These are phyloP conservation scores for Eupeodes corollae DNA, from an alignment of 1,140 invertebrate species.

Conservation along the genomic window DNA sequence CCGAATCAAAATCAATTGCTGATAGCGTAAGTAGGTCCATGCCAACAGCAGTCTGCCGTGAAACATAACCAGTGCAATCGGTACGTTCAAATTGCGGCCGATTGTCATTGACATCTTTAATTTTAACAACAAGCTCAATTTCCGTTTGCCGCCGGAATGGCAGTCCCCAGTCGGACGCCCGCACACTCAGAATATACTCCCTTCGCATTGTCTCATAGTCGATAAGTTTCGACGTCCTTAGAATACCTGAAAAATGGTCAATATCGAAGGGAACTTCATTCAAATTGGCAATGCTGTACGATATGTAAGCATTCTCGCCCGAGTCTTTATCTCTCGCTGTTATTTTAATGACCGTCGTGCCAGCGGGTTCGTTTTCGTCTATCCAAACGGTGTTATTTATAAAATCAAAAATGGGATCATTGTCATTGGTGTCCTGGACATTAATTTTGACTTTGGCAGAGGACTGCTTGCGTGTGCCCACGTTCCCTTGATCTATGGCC, in stretches of 20 bases:
- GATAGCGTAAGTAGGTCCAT: constrained; percentile 79
- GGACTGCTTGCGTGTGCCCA: constrained; percentile 69
- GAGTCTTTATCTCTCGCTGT: constrained; percentile 78
- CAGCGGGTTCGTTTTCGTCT: constrained; percentile 79
- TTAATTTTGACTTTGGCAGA: constrained; percentile 82
- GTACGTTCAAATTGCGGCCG: constrained; percentile 75
- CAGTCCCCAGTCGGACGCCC: constrained; percentile 89
- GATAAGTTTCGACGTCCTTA: constrained; percentile 67
- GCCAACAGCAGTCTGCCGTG: constrained; percentile 64
- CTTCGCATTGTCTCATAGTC: constrained; percentile 87
- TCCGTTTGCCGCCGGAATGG: constrained; percentile 84
- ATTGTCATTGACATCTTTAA: constrained; percentile 88
- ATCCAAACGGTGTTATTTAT: constrained; percentile 52
- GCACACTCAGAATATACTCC: constrained; percentile 66
- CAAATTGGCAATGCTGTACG: constrained; percentile 83
- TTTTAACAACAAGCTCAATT: constrained; percentile 64
- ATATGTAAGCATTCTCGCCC: constrained; percentile 90
- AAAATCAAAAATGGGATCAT: constrained; percentile 76
- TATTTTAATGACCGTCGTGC: constrained; percentile 69
- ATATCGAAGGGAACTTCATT: constrained; percentile 88
- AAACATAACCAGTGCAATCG: constrained; percentile 74
- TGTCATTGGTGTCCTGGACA: constrained; percentile 83
- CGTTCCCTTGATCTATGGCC: constrained; percentile 78
- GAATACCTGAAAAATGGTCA: constrained; percentile 84
- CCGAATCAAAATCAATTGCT: constrained; percentile 86